A percentile compares a stretch with the other conserved stretches of the same genome.
phyloP scores from a whole-genome alignment of 2,888 invertebrate genomes.

The Antheraea yamamai region DNA sequence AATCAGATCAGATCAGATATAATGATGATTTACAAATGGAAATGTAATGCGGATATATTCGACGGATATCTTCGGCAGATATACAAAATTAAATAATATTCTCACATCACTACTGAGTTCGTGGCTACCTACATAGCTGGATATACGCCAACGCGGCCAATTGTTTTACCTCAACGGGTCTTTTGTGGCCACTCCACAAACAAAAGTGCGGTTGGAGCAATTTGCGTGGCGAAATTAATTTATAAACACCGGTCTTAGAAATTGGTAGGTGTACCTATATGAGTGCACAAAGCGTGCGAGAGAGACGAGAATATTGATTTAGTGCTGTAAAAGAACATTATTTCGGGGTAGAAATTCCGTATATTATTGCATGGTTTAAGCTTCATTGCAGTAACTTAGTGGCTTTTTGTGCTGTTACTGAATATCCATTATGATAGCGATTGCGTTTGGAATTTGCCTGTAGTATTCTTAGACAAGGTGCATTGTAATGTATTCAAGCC shows the following conservation, averaged over 20 bases:
- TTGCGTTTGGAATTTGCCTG: no score
- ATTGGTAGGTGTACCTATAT: background rate
- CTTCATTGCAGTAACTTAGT: no score
- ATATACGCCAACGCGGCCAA: slow-evolving; percentile 40
- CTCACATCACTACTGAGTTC: slow-evolving; percentile 4
- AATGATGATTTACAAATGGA: background rate
- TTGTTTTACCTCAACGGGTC: slow-evolving; percentile 52
- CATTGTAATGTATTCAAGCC: no score
- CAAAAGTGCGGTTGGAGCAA: slow-evolving; percentile 38
- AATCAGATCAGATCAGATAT: no score
- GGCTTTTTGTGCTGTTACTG: no score
- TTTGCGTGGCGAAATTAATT: slow-evolving; percentile 45
- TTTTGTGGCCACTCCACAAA: slow-evolving; percentile 49
- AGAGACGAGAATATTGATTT: background rate
- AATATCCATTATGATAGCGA: no score
- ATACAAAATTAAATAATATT: background rate
- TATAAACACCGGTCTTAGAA: slow-evolving; percentile 29
- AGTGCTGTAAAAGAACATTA: background rate
- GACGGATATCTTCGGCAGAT: background rate
- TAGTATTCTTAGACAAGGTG: no score
- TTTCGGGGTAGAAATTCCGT: no score
- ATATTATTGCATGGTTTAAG: no score
- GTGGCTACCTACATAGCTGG: slow-evolving; percentile 20
- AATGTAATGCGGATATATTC: background rate
- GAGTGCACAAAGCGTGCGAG: background rate